Evolutionary conservation across 2,888 invertebrate genomes (phyloP), one percentile per base, ranked within the genome.

Genomic region (Galerucella pusilla): DNA sequence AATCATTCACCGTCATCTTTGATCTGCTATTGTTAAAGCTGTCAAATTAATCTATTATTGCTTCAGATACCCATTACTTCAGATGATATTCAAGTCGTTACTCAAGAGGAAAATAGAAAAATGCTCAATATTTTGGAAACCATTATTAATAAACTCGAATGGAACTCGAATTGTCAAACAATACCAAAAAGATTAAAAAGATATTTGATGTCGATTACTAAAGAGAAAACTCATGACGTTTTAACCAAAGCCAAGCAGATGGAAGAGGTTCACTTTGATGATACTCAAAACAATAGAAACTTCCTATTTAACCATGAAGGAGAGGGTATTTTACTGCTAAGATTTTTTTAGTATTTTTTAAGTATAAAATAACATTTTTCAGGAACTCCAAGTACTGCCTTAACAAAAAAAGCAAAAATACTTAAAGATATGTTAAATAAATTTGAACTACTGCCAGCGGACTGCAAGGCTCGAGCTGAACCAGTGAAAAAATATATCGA

Each of bases 401-500:
- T 80, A n/a, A 75, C 77, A n/a, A 74, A 71, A 12, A 81, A 82
- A 79, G 79, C 81, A 4, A 77, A 78, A 12, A 78, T 79, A 3
- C 65, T 88, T 25, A 80, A 82, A 67, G 81, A 82, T 46, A 76
- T 88, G 60, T 72, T 87, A 46, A 78, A 78, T 7, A 85, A 84
- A 76, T 88, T 85, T 79, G 78, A 85, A 46, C 80, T 82, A 11
- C 79, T 88, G 78, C 85, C 84, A 2, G 80, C 81, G 0, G 80
- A 80, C 11, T 86, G 85, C 70, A 85, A 85, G 73, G 80, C 83
- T 45, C 81, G 85, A 73, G 87, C 86, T 1, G 82, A 83, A 75
- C 85, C 86, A 0, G 85, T 88, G 5, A 84, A 84, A 70, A 84
- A 85, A 35, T 88, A 86, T 75, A 83, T 88, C n/a, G 79, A 84